phyloP scores from a whole-genome alignment of 2,888 invertebrate genomes.

The Ypsolopha scabrella region DNA sequence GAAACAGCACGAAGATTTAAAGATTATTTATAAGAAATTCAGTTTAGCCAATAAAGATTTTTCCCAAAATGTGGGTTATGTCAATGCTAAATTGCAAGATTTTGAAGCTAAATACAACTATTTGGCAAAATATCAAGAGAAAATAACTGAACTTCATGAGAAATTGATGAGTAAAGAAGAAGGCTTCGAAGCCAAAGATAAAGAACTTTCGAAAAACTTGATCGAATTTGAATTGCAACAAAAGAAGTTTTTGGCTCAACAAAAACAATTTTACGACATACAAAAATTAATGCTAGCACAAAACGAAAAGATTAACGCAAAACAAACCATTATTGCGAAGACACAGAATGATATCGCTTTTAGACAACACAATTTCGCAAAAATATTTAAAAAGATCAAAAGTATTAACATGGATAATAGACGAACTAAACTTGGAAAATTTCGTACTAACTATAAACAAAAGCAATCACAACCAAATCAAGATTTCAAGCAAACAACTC shows the following conservation, averaged over 20 bases:
- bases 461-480: too few species aligned
- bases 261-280: slow-evolving; percentile 47
- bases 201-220: slow-evolving; percentile 32
- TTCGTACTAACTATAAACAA: too few species aligned
- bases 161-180: slow-evolving; percentile 29
- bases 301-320: slow-evolving; percentile 49
- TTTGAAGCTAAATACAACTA: slow-evolving; percentile 40
- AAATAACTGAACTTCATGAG: slow-evolving; percentile 28
- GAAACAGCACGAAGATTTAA: slow-evolving; percentile 49
- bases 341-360: slow-evolving; percentile 51
- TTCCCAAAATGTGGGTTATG: slow-evolving; percentile 22
- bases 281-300: slow-evolving; percentile 50
- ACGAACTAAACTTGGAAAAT: too few species aligned
- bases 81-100: slow-evolving; percentile 34
- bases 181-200: slow-evolving; percentile 31
- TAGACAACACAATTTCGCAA: slow-evolving; percentile 49
- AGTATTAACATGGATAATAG: slow-evolving; percentile 27
- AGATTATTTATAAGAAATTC: slow-evolving; percentile 34
- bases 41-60: slow-evolving; percentile 32
- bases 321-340: slow-evolving; percentile 46
- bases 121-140: slow-evolving; percentile 31
- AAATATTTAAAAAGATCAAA: slow-evolving; percentile 48
- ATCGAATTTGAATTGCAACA: slow-evolving; percentile 50
- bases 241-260: slow-evolving; percentile 47
- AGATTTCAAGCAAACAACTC: too few species aligned